A percentile compares a stretch with the other conserved stretches of the same genome.
Conservation (phyloP, 2,113 vertebrate genomes). For the Zosterops japonicus region DNA sequence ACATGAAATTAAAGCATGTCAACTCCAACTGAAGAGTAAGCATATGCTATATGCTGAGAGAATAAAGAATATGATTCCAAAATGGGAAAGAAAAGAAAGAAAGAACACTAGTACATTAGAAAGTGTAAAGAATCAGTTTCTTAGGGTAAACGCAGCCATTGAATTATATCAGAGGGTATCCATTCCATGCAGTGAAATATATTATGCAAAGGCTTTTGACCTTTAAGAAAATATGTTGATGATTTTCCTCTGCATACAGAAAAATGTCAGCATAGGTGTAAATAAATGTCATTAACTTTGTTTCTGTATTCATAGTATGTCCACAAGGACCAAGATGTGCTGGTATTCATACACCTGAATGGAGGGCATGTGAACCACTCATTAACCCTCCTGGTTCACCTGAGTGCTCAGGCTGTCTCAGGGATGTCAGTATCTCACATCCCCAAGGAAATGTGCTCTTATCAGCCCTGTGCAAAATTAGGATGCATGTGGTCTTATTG, state of each 20-base stretch:
- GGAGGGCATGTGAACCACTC: neutral
- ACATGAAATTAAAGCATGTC: neutral
- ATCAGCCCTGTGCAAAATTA: neutral
- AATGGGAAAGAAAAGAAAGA: neutral
- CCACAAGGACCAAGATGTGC: neutral
- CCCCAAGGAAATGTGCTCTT: neutral
- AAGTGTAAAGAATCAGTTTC: neutral
- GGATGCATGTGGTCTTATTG: neutral
- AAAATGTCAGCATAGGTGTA: conserved; percentile 50
- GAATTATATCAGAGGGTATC: conserved; percentile 23
- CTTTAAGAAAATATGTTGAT: conserved; percentile 54
- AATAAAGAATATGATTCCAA: neutral
- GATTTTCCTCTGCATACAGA: conserved; percentile 40
- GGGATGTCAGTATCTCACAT: neutral
- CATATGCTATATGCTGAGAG: neutral
- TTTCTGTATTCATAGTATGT: conserved; percentile 5
- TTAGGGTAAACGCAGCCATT: neutral
- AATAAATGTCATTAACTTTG: conserved; percentile 61
- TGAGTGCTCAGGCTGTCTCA: neutral
- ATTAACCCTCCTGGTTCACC: neutral
- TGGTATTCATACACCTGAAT: neutral
- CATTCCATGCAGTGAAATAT: conserved; percentile 18
- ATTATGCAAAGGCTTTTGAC: conserved; percentile 57
- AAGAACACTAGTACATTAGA: neutral
- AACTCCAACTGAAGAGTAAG: neutral